Evolutionary conservation across 2,113 vertebrate species (phyloP).

Genomic region (Crotalus horridus): DNA sequence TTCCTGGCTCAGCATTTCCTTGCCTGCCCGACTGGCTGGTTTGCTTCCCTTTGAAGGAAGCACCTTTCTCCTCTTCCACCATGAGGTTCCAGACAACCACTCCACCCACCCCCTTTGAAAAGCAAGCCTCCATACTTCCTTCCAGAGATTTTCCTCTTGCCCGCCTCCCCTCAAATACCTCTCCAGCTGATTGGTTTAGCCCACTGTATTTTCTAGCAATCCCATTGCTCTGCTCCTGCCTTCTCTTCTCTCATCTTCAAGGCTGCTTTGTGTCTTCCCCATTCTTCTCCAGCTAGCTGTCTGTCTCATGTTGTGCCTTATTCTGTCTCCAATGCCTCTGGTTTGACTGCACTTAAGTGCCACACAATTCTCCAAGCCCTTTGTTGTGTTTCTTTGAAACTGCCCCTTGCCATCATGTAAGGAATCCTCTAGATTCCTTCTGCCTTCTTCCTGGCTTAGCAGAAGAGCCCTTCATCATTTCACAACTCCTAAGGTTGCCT

Average conservation of each 20-base stretch:
- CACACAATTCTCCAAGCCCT: neutral
- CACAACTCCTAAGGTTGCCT: neutral
- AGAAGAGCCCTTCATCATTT: neutral
- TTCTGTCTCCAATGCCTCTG: neutral
- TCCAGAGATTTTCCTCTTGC: neutral
- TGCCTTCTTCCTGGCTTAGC: too few relatives aligned
- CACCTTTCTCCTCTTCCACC: neutral
- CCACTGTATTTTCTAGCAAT: neutral
- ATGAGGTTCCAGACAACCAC: neutral
- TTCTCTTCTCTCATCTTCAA: neutral
- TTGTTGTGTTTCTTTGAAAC: neutral
- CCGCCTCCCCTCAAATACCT: neutral
- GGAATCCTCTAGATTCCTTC: neutral
- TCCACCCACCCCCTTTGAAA: neutral
- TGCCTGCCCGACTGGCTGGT: neutral
- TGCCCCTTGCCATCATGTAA: neutral
- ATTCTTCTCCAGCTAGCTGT: neutral
- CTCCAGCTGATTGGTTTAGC: neutral
- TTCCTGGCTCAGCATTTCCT: constrained; percentile 6
- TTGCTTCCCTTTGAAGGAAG: constrained; percentile 11
- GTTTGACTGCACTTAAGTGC: neutral
- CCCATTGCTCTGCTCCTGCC: neutral
- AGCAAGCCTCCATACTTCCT: neutral
- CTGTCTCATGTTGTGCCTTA: neutral
- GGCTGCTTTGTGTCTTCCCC: neutral